Evolutionary conservation across 2,888 invertebrate genomes (phyloP), one percentile per base, ranked within the genome.

Genomic region (Lobophora halterata): DNA sequence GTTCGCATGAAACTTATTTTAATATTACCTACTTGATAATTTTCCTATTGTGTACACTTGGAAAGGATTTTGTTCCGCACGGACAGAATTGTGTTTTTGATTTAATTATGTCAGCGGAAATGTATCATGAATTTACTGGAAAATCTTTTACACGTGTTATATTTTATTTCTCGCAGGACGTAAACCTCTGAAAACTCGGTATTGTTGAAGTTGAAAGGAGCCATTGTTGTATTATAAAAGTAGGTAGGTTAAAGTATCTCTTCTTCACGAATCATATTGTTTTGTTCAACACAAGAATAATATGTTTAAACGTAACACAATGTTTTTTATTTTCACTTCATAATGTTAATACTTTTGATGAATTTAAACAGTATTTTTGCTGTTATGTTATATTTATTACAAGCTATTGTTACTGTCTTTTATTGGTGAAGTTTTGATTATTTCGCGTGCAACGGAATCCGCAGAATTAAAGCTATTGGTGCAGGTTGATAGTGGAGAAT

Each of bases 131-230:
- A 21, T 48, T 44, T 23, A 24, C 33, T 24, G 26, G 32, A 18
- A 58, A 61, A 61, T 53, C 48, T 57, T 44, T 51, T 54, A 48
- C 64, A 61, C 61, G 65, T 52, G 57, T 37, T 43, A 17, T 41
- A 42, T 50, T 39, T 35, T 41, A 45, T 28, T 35, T 50, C 45
- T 41, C 18, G 44, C 38, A 45, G 17, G 20, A 17, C 13, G 11
- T 5, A n/a, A n/a, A n/a, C n/a, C 6, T 33, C 19, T 45, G 32
- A 40, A 19, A 35, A 40, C 40, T 47, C 38, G 32, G 33, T 19
- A 18, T 38, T 36, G 36, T 34, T 20, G 30, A 37, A 33, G 9
- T 20, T 28, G 11, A 31, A 36, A 24, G 30, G 34, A 38, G 20
- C 46, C 29, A 19, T 45, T 38, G 25, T 35, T 19, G 9, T 19